Base-by-base conservation (phyloP, 2,888 invertebrate species). In the Dryadula phaetusa region DNA sequence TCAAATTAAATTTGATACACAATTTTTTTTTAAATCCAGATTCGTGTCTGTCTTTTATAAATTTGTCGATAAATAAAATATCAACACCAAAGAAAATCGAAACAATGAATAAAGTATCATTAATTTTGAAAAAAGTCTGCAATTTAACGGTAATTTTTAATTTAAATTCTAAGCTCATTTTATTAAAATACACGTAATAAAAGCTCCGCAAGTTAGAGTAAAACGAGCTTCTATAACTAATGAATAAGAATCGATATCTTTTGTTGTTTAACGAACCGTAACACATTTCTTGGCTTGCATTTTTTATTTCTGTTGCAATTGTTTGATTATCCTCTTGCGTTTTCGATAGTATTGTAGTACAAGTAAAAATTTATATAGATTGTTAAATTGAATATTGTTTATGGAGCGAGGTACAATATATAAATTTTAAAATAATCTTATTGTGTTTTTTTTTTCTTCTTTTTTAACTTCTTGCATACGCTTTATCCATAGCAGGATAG, bases 191-290 rank as follows among this genome's bases (percentile, higher is more conserved):
- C 20, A 34, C 54, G 14, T 22, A 34, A 54, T 20, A 22, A 20
- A 37, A 37, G 54, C 37, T 37, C 20, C 37, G n/a, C 37, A 22
- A 54, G 5, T 54, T 22, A 0, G 20, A 54, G 42, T 58, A 42
- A 58, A 42, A 40, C 25, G 40, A 58, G 42, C 40, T 56, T 40
- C 56, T 28, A 62, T 42, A 40, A 62, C 28, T 52, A 62, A 37
- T 52, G 49, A 40, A 62, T 16, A 62, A 49, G 34, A 54, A 37
- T 54, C 54, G 54, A 62, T 58, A 58, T 58, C 56, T 54, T 64
- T 64, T 64, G 64, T 64, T 56, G 58, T 34, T 64, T 49, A 64
- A 58, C 56, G 64, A 64, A 64, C 64, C 34, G 64, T 64, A 40
- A 49, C 32, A 49, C 22, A 49, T 16, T 62, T 2, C 25, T 25